These are phyloP conservation scores for Rhadina sibilatrix DNA, from an alignment of 2,113 vertebrate species.

Conservation along the genomic window DNA sequence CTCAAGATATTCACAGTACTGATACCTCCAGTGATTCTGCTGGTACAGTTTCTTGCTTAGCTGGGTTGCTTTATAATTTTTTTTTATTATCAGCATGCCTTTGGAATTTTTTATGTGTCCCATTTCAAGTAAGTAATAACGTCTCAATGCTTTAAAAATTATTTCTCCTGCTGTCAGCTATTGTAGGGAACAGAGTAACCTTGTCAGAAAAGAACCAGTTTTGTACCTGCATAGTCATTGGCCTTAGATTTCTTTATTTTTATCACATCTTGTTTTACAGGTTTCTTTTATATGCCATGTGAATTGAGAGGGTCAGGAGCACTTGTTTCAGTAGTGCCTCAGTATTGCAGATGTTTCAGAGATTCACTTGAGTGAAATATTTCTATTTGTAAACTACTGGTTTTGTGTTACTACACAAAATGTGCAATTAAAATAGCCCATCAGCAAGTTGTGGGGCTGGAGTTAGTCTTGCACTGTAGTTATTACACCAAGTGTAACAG, in stretches of 20 bases:
- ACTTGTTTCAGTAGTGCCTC: not conserved
- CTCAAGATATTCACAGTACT: not conserved
- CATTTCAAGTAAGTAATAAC: not conserved
- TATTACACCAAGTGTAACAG: not conserved
- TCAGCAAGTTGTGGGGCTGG: not conserved
- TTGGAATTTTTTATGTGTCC: not conserved
- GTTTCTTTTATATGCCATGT: not conserved
- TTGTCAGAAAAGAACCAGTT: not conserved
- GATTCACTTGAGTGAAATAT: not conserved
- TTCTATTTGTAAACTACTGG: not conserved
- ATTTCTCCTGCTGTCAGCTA: not conserved
- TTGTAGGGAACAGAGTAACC: not conserved
- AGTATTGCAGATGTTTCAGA: not conserved
- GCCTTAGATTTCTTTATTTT: not conserved
- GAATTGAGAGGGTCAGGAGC: not conserved
- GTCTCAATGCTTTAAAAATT: not conserved
- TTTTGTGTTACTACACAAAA: not conserved
- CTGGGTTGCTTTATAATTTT: not conserved
- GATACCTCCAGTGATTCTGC: not conserved
- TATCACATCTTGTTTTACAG: not conserved
- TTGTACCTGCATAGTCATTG: not conserved
- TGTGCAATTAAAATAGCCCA: rapidly evolving
- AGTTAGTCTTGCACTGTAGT: not conserved
- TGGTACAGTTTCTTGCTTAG: not conserved
- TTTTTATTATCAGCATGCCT: not conserved